Base-by-base conservation (phyloP, 2,113 vertebrate genomes). In the Rhabdornis inornatus region DNA sequence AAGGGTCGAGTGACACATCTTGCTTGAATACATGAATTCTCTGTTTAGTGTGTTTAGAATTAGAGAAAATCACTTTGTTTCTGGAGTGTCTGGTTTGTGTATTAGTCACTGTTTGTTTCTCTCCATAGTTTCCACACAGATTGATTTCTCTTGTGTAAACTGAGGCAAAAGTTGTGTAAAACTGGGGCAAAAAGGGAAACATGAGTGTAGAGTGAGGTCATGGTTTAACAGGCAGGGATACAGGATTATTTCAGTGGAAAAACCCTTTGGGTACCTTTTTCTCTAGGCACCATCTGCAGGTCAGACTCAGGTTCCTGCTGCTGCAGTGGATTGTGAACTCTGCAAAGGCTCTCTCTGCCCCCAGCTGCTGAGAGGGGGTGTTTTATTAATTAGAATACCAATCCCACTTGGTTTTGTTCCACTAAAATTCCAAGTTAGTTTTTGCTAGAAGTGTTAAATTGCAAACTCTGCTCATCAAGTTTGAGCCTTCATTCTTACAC, bases 201-300 rank as follows among this genome's bases (percentile, higher is more conserved):
- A 1, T 2, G 1, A 7, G 4, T 3, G 22, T 5, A 17, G 22
- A 22, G 37, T 28, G 80, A 64, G 25, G 21, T n/a, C 3, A 1
- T 6, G 57, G 39, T 39, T 57, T 8, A 11, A 30, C 21, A 65
- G 61, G 0, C 22, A 33, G 15, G 49, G 39, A 3, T 8, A 13
- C 27, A 6, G 23, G 15, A 5, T 7, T 49, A 4, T 84, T 50
- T 45, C 40, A n/a, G 63, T 83, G 78, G n/a, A 7, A 53, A 23
- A 42, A 10, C 8, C 28, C 27, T 52, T 28, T 30, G 53, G 74
- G 61, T 20, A 0, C 18, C 14, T 89, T 52, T 59, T 50, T 7
- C 3, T 1, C 45, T 66, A 13, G 4, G 52, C 13, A 20, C 20
- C 31, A 11, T 6, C n/a, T 11, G 6, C 65, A 45, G 8, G 57